Base-by-base conservation (phyloP, 1,140 invertebrate species). In the Theocolax elegans region DNA sequence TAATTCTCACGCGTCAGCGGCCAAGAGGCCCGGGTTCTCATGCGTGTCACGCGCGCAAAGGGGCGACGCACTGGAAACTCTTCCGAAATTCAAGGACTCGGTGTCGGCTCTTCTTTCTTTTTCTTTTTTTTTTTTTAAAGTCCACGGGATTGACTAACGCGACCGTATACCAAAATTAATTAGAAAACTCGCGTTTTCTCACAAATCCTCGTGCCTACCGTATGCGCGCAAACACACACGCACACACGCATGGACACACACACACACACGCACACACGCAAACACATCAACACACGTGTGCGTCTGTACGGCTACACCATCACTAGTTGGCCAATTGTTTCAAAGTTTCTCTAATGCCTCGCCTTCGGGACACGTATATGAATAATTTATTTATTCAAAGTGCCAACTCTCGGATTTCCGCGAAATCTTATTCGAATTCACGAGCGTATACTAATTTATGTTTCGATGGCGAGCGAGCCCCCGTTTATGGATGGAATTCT, bases 311-410 rank as follows among this genome's bases (percentile, higher is more conserved):
- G 6, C 19, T 9, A 25, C 19, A 7, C 19, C 9, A 1, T 46
- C 12, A 2, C 44, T 8, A 9, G 58, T 19, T 3, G 17, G 10
- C 40, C 53, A 51, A 60, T 51, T 68, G 54, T 60, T 59, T 60
- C 44, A 51, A 31, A 68, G 44, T 60, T 68, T 60, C 46, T 68
- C 66, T 68, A 68, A 68, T 68, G 66, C 54, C 65, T 56, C 64
- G 53, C 63, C 63, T 56, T 48, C 29, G 25, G 27, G 60, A 1
- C 13, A 42, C 42, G 9, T 10, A 3, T 68, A 68, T 68, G 66
- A 68, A 68, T 68, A 13, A 68, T 68, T 60, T 68, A 68, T 68
- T 60, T 68, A 60, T 68, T 68, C 66, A 60, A 68, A 68, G 29
- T 13, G 23, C 31, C 7, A 29, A 49, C 54, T 68, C 66, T 60